Base-by-base conservation (phyloP, 1,140 invertebrate species). In the Aphidius ervi region DNA sequence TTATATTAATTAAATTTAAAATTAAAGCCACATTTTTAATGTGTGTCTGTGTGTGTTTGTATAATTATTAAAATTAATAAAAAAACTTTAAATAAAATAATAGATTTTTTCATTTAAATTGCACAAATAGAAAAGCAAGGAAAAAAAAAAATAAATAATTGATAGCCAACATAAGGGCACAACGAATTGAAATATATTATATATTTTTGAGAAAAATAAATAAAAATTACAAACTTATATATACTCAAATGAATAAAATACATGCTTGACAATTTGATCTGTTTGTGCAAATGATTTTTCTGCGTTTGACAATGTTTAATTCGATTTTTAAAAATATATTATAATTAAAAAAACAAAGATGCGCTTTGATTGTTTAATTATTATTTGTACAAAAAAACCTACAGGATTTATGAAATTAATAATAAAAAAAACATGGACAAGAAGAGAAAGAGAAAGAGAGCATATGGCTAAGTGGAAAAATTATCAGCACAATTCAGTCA, bases 171-270 rank as follows among this genome's bases (percentile, higher is more conserved):
- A 72, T 73, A 67, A 67, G 70, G 72, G 73, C 70, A 73, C 67
- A 65, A 67, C 61, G 76, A 74, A 77, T 76, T 70, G 63, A 77
- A 68, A 65, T 61, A 65, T 61, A 67, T 65, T 68, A 71, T 62
- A 71, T 78, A 77, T 80, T 76, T 78, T 80, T 80, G 78, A 79
- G 74, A 76, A 70, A 79, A 16, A 16, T 16, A 16, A 16, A 16
- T 16, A 16, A 16, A 16, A 77, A 65, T 74, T 74, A 73, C 64
- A 69, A 72, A 20, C 60, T 31, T 31, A 31, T 31, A 31, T 31
- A 65, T 62, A 60, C 61, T 59, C 58, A 54, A 59, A 31, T 31
- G 48, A 58, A 45, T 23, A 62, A 61, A 47, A 52, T 74, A 72
- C 61, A 74, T 73, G 71, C 69, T 67, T 67, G 72, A 70, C 63